These are phyloP conservation scores for Diplazon laetatorius DNA, from an alignment of 2,888 invertebrate species.

Conservation along the genomic window DNA sequence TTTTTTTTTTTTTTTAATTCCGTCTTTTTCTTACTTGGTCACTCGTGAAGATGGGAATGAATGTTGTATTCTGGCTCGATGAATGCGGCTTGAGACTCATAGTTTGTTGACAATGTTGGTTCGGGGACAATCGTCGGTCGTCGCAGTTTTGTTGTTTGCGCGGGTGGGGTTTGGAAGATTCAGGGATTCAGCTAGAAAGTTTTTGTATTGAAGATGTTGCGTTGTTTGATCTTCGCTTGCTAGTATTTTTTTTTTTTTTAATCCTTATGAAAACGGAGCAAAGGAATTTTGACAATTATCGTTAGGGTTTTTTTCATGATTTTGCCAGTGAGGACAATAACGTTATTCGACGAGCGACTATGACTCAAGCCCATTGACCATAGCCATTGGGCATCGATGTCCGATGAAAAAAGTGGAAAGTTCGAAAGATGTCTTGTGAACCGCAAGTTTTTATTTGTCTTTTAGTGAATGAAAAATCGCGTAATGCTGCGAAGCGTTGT, in stretches of 20 bases:
- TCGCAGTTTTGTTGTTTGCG: background rate
- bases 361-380: too few relatives aligned
- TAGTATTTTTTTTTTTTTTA: too few relatives aligned
- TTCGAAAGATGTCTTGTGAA: background rate
- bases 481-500: conserved; percentile 76
- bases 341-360: too few relatives aligned
- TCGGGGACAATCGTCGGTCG: conserved; percentile 26
- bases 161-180: background rate
- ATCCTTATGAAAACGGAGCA: too few relatives aligned
- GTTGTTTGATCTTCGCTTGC: too few relatives aligned
- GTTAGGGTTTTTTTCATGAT: too few relatives aligned
- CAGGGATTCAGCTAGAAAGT: too few relatives aligned
- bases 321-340: too few relatives aligned
- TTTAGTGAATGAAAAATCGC: conserved; percentile 70
- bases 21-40: background rate
- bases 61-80: conserved; percentile 12
- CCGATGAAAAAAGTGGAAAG: background rate
- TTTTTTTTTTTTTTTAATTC: conserved; percentile 18
- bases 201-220: too few relatives aligned
- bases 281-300: too few relatives aligned
- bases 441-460: conserved; percentile 54
- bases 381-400: background rate
- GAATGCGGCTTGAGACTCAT: background rate
- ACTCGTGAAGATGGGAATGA: background rate
- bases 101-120: conserved; percentile 63